Evolutionary conservation across 1,140 invertebrate genomes (phyloP).

Genomic region (Cyclargus thomasi): DNA sequence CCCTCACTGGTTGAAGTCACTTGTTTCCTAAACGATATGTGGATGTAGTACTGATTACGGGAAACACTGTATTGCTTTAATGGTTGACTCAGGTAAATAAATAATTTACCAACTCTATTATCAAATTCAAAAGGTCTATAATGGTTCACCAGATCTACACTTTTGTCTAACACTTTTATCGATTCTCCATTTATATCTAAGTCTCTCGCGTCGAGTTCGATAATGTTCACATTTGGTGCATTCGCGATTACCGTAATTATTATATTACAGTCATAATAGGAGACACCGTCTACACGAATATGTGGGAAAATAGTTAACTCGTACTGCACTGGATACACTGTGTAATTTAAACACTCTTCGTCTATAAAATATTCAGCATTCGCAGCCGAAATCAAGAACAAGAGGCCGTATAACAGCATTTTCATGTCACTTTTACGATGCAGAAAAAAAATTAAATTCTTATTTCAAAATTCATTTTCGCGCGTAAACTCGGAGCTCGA

Average conservation of each 20-base stretch:
- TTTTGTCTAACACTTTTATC: slow-evolving; percentile 43
- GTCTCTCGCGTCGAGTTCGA: slow-evolving; percentile 56
- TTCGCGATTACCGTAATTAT: slow-evolving; percentile 58
- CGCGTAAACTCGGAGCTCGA: slow-evolving; percentile 26
- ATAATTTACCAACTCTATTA: slow-evolving; percentile 45
- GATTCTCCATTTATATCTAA: slow-evolving; percentile 46
- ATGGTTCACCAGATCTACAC: slow-evolving; percentile 45
- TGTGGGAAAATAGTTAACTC: slow-evolving; percentile 55
- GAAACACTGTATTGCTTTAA: slow-evolving; percentile 46
- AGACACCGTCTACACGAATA: slow-evolving; percentile 39
- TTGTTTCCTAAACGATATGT: slow-evolving; percentile 46
- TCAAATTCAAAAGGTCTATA: slow-evolving; percentile 52
- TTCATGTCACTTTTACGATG: slow-evolving; percentile 27
- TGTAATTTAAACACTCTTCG: slow-evolving; percentile 67
- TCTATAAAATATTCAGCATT: slow-evolving; percentile 43
- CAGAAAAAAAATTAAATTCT: background rate
- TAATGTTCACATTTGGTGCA: slow-evolving; percentile 48
- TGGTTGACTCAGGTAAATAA: slow-evolving; percentile 51
- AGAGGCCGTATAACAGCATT: slow-evolving; percentile 34
- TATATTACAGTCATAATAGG: slow-evolving; percentile 55
- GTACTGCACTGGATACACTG: slow-evolving; percentile 65
- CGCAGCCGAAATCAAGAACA: slow-evolving; percentile 32
- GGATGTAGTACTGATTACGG: slow-evolving; percentile 47
- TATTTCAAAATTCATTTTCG: slow-evolving; percentile 18
- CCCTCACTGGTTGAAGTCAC: slow-evolving; percentile 41